These are phyloP conservation scores for Labroides dimidiatus DNA, from an alignment of 2,797 vertebrate species.

Conservation along the genomic window DNA sequence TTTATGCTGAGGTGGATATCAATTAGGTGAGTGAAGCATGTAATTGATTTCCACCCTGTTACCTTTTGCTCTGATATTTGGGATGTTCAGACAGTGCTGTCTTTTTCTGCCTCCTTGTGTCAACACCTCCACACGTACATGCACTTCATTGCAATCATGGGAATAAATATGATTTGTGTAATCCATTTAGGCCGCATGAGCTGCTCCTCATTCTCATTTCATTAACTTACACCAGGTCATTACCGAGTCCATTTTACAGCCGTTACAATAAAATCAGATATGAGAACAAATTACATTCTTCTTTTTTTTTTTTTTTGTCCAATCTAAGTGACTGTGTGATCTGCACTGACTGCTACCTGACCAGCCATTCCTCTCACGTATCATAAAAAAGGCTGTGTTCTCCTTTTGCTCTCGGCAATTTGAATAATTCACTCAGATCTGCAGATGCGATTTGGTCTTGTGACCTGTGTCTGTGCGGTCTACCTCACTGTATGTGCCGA, in stretches of 20 bases:
- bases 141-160: slow-evolving; percentile 55
- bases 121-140: slow-evolving; percentile 68
- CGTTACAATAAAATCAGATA: slow-evolving; percentile 68
- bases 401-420: slow-evolving; percentile 72
- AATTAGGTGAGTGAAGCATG: slow-evolving; percentile 83
- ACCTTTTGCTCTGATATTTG: slow-evolving; percentile 75
- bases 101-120: slow-evolving; percentile 58
- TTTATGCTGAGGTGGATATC: slow-evolving; percentile 80
- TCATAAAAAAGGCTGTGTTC: slow-evolving; percentile 42
- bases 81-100: slow-evolving; percentile 61
- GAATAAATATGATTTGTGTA: slow-evolving; percentile 62
- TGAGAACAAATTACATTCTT: slow-evolving; percentile 63
- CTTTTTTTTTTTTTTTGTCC: slow-evolving; percentile 65
- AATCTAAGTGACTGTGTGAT: slow-evolving; percentile 52
- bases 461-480: slow-evolving; percentile 68
- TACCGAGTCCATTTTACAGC: slow-evolving; percentile 50
- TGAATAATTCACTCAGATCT: slow-evolving; percentile 82
- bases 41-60: slow-evolving; percentile 86
- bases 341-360: slow-evolving; percentile 34
- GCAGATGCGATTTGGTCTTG: slow-evolving; percentile 64
- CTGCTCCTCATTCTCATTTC: slow-evolving; percentile 52
- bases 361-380: slow-evolving; percentile 57
- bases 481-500: slow-evolving; percentile 62
- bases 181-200: slow-evolving; percentile 57
- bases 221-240: slow-evolving; percentile 67